Percentiles rank a stretch among this genome's conserved stretches.
Evolutionary conservation across 2,888 invertebrate genomes (phyloP).

Genomic region (Pycnomerus fuliginosus): DNA sequence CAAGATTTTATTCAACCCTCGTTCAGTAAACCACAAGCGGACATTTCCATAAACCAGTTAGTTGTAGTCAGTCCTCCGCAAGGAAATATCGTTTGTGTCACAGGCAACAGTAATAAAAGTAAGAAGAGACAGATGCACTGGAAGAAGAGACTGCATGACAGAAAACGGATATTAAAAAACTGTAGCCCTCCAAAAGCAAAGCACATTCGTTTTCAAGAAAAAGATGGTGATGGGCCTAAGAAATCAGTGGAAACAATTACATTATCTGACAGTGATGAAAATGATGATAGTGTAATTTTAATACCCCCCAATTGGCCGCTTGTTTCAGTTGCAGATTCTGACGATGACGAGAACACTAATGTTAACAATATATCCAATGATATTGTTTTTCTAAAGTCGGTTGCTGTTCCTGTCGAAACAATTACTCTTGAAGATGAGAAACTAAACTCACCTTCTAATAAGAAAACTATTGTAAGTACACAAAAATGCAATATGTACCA

Average conservation of each 20-base stretch:
- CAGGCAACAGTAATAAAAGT: background rate
- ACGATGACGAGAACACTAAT: background rate
- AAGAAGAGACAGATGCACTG: background rate
- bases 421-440: background rate
- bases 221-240: no score
- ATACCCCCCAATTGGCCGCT: background rate
- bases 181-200: background rate
- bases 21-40: background rate
- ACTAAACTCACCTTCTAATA: no score
- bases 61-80: background rate
- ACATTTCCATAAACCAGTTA: background rate
- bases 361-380: background rate
- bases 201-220: background rate
- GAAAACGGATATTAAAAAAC: no score
- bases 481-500: no score
- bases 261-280: background rate
- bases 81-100: background rate
- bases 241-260: background rate
- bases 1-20: background rate
- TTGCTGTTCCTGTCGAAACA: background rate
- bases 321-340: background rate
- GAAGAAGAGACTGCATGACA: no score
- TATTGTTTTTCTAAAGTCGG: background rate
- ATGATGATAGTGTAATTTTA: background rate
- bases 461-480: no score